Conservation (phyloP, 2,888 invertebrate genomes). For the Agrochola circellaris region DNA sequence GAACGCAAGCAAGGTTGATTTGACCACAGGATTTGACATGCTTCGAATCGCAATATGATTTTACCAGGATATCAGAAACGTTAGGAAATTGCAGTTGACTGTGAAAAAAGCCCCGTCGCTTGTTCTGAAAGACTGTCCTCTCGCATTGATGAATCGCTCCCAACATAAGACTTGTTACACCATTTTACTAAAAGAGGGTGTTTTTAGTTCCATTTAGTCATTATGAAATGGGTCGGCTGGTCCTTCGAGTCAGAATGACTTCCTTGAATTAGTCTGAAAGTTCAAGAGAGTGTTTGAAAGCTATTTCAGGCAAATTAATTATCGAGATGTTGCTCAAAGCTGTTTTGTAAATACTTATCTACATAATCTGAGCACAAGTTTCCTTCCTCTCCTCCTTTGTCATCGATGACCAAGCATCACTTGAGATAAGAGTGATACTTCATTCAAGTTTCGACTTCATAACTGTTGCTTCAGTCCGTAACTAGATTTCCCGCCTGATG, state of each 20-base stretch:
- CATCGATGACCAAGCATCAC: constrained; percentile 32
- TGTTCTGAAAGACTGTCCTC: constrained; percentile 3
- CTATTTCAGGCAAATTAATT: background rate
- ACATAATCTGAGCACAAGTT: constrained; percentile 1
- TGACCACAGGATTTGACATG: background rate
- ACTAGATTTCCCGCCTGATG: background rate
- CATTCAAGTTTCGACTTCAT: constrained; percentile 11
- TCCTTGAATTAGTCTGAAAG: background rate
- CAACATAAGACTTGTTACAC: background rate
- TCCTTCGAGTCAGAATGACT: background rate
- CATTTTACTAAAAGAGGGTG: background rate
- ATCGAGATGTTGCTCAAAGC: background rate
- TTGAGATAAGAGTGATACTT: constrained; percentile 22
- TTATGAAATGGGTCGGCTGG: background rate
- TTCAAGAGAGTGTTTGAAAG: background rate
- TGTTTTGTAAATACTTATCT: background rate
- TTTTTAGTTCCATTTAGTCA: background rate
- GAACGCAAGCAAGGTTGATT: background rate
- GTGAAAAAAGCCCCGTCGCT: background rate
- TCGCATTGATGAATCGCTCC: constrained; percentile 13
- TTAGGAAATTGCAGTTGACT: constrained; percentile 13
- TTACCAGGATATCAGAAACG: constrained; percentile 26
- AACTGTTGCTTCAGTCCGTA: constrained; percentile 40
- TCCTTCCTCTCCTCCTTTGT: background rate
- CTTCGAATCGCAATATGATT: background rate